A percentile compares a stretch with the other conserved stretches of the same genome.
phyloP scores from a whole-genome alignment of 2,797 vertebrate genomes.

The Microctenopoma steveboyesi region DNA sequence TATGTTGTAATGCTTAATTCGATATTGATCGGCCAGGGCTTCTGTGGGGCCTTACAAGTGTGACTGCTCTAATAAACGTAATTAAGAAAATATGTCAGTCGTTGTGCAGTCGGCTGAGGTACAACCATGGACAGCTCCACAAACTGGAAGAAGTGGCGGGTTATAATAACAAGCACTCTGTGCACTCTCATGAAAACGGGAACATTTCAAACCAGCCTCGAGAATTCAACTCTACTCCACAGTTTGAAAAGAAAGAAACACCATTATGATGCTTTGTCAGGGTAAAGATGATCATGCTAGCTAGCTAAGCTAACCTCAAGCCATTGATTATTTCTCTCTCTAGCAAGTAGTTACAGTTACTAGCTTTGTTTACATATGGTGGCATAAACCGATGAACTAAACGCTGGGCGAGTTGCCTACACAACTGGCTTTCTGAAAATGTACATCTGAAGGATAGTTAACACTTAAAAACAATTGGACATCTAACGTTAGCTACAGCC shows the following conservation, averaged over 20 bases:
- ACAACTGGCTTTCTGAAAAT: accelerated
- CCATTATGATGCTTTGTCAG: accelerated
- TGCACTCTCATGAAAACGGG: not conserved
- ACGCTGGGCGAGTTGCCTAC: accelerated
- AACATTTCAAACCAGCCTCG: accelerated
- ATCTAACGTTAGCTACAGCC: not conserved
- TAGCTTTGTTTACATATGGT: not conserved
- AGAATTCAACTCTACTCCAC: accelerated
- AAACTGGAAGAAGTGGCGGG: not conserved
- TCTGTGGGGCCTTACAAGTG: not conserved
- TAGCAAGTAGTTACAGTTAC: not conserved
- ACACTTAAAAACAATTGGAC: not conserved
- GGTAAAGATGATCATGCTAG: not conserved
- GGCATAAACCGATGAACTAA: no score
- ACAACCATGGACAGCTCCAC: slow-evolving; percentile 79
- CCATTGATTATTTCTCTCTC: not conserved
- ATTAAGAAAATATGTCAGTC: no score
- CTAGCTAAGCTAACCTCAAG: not conserved
- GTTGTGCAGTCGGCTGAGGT: not conserved
- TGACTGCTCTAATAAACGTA: not conserved
- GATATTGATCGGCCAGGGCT: no score
- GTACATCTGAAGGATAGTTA: accelerated
- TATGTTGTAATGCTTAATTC: no score
- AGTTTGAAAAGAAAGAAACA: accelerated
- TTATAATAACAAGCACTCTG: not conserved